These are phyloP conservation scores for Zeuzera pyrina DNA, from an alignment of 2,888 invertebrate genomes.

Conservation along the genomic window DNA sequence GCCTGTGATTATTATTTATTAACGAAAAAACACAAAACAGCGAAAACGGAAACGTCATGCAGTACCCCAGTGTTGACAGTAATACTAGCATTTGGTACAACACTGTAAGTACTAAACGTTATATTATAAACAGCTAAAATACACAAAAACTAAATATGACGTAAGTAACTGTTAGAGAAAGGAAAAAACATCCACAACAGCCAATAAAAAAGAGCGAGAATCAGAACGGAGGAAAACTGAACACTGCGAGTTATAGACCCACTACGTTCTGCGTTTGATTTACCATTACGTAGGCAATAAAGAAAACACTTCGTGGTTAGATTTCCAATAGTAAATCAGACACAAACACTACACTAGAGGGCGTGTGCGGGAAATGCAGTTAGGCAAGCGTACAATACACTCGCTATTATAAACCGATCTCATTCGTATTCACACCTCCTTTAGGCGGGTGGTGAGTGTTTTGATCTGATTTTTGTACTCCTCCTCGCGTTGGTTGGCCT, in stretches of 20 bases:
- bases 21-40: conserved; percentile 57
- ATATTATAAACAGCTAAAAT: conserved; percentile 29
- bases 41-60: conserved; percentile 58
- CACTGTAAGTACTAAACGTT: conserved; percentile 10
- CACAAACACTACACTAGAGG: conserved; percentile 32
- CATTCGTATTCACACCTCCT: conserved; percentile 87
- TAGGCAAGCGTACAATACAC: conserved; percentile 59
- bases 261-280: conserved; percentile 39
- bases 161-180: conserved; percentile 29
- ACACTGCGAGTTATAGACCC: conserved; percentile 34
- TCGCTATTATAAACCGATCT: conserved; percentile 43
- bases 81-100: neutral
- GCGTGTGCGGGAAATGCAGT: conserved; percentile 54
- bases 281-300: conserved; percentile 23
- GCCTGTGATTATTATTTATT: conserved; percentile 80
- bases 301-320: neutral
- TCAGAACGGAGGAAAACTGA: conserved; percentile 30
- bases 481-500: conserved; percentile 99
- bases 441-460: conserved; percentile 97
- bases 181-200: conserved; percentile 41
- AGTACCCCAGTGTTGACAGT: conserved; percentile 24
- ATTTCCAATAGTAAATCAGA: conserved; percentile 26
- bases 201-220: conserved; percentile 27
- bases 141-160: conserved; percentile 27
- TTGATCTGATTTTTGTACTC: conserved; percentile 99